These are phyloP conservation scores for Notolepis coatsorum DNA, from an alignment of 2,797 vertebrate genomes.

Conservation along the genomic window DNA sequence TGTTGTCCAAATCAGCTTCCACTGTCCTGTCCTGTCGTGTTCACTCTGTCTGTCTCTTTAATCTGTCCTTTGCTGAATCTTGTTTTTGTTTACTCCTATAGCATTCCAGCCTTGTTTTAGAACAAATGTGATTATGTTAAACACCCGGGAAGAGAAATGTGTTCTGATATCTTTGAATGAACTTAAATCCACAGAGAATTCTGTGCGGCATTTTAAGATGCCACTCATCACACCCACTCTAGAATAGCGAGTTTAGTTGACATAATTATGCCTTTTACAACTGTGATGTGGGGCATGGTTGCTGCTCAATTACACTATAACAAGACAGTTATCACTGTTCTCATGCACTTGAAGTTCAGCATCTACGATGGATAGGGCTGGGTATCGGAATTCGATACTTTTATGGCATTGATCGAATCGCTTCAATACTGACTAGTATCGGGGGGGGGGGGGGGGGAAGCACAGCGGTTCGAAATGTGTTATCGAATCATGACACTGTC, in stretches of 20 bases:
- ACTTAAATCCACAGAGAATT: slow-evolving; percentile 18
- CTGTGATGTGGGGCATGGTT: slow-evolving; percentile 52
- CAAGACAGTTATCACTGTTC: slow-evolving; percentile 50
- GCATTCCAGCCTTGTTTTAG: slow-evolving; percentile 40
- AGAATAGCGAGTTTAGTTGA: too few species aligned
- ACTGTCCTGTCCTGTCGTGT: slow-evolving; percentile 38
- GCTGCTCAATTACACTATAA: slow-evolving; percentile 69
- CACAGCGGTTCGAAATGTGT: too few species aligned
- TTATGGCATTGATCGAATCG: too few species aligned
- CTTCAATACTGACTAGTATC: too few species aligned
- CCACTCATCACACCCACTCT: too few species aligned
- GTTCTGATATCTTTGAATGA: slow-evolving; percentile 15
- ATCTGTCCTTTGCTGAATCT: slow-evolving; percentile 44
- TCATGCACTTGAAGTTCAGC: slow-evolving; percentile 48
- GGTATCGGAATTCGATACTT: too few species aligned
- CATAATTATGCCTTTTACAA: too few species aligned
- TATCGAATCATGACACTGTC: too few species aligned
- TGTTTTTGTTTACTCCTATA: slow-evolving; percentile 38
- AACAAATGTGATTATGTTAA: slow-evolving; percentile 31
- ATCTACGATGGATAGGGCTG: too few species aligned
- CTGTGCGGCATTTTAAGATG: slow-evolving; percentile 18
- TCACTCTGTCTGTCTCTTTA: background rate
- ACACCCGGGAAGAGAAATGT: slow-evolving; percentile 37
- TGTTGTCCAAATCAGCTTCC: slow-evolving; percentile 38
- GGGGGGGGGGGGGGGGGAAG: too few species aligned